phyloP scores from a whole-genome alignment of 2,888 invertebrate genomes.

The Ichneumoninae sp. region DNA sequence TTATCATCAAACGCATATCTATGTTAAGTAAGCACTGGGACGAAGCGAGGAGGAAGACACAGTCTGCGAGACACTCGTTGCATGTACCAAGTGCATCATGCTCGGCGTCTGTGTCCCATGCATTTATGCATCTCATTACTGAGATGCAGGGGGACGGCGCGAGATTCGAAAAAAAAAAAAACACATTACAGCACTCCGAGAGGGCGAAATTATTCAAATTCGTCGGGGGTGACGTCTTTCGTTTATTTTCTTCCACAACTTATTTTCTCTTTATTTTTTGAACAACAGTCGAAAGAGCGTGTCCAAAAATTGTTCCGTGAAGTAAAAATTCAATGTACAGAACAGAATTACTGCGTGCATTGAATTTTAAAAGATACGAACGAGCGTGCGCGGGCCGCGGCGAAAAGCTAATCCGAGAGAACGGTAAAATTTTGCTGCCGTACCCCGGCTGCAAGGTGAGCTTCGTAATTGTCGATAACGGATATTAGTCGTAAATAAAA shows the following conservation, averaged over 20 bases:
- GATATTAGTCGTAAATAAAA: slow-evolving; percentile 70
- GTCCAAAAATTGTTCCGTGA: not conserved
- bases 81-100: slow-evolving; percentile 47
- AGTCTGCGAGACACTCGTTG: slow-evolving; percentile 46
- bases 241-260: not conserved
- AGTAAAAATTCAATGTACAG: not conserved
- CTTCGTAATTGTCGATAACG: slow-evolving; percentile 69
- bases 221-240: not conserved
- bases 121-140: slow-evolving; percentile 81
- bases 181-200: slow-evolving; percentile 1
- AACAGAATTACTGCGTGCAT: not conserved
- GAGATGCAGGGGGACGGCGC: slow-evolving; percentile 25
- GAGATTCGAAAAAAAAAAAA: slow-evolving; percentile 32
- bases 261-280: not conserved
- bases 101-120: slow-evolving; percentile 69
- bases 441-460: slow-evolving; percentile 56
- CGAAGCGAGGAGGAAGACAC: slow-evolving; percentile 61
- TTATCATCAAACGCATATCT: slow-evolving; percentile 80
- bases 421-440: slow-evolving; percentile 28
- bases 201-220: slow-evolving; percentile 38
- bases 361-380: not conserved
- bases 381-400: slow-evolving; percentile 25
- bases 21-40: slow-evolving; percentile 75
- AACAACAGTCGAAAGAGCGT: not conserved
- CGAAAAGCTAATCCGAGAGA: slow-evolving; percentile 42